Evolutionary conservation across 2,113 vertebrate genomes (phyloP), one percentile per base, ranked within the genome.

Genomic region (Garra rufa): DNA sequence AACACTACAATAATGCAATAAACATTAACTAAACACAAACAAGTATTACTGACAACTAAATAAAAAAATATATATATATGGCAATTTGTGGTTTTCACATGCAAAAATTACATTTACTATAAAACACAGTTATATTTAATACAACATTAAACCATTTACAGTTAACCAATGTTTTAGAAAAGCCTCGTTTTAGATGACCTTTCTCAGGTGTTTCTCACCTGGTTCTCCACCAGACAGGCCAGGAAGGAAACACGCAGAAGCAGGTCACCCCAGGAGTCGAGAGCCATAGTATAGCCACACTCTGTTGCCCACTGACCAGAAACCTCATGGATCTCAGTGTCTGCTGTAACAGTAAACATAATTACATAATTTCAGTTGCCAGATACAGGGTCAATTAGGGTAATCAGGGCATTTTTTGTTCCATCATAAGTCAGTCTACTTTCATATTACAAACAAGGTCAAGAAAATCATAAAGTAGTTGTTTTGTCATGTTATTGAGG

Each of bases 221-320:
- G 41, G 75, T 76, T 87, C 30, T 87, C 76, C 48, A 89, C 90
- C n/a, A 86, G 28, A 28, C 90, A 90, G 19, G 88, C 87, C 43
- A 91, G 70, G 82, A 85, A 91, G 2, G 90, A 91, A 13, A 81
- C 87, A 5, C 90, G 69, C n/a, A 91, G 76, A 3, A 77, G 67
- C 21, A 87, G 55, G 55, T 91, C 82, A 2, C 90, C 89, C 46
- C 61, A 78, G 8, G 82, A 61, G 77, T 89, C 84, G 17, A 88
- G 14, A 78, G 57, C 28, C 70, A 87, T 13, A 9, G 83, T 89
- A 44, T 87, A 91, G 28, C 90, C 90, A 71, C 90, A 91, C 59
- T 85, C 84, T 43, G 86, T 86, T 2, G 88, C 89, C 52, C 82
- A 73, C 24, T 77, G 59, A 28, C 82, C 86, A 1, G 76, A 69